Base-by-base conservation (phyloP, 2,797 vertebrate species). In the Manis pentadactyla region DNA sequence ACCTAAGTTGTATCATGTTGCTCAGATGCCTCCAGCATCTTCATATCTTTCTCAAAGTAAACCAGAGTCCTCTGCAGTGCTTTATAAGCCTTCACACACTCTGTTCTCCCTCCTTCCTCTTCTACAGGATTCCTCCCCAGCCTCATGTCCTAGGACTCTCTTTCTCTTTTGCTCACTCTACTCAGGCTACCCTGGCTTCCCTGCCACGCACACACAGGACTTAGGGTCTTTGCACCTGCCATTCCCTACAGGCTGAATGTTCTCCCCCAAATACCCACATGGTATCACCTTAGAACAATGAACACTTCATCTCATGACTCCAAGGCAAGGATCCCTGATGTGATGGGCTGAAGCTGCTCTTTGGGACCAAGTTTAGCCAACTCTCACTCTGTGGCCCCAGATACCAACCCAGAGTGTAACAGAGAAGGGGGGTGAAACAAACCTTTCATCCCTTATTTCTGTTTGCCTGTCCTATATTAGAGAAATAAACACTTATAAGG, bases 341-440 rank as follows among this genome's bases (percentile, higher is more conserved):
- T 53, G 8, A 21, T 29, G 46, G 46, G 18, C n/a, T 0, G 8
- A 61, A 25, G 34, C 51, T 4, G 25, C 1, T 10, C 19, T 59
- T 17, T 4, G 23, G n/a, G 6, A 4, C 34, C 17, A 23, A 0
- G 2, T 53, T 21, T 59, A 23, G 8, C 7, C 15, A 13, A 3
- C 11, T 61, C 31, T 57, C 15, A 21, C n/a, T n/a, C 15, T 4
- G 18, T 3, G 7, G 81, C 9, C 37, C 73, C 13, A 19, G 49
- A 57, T 29, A 34, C 37, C 14, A 46, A 2, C 49, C 64, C n/a
- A 29, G 17, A 29, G 25, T 12, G 5, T 59, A 42, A 21, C 31
- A 55, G 11, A 57, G 17, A 85, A 66, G 25, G 7, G 25, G 8
- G 10, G 10, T 18, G 42, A 31, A 27, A 23, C 1, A 73, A 17